Conservation (phyloP, 2,113 vertebrate genomes). For the Pomatorhinus ruficollis region DNA sequence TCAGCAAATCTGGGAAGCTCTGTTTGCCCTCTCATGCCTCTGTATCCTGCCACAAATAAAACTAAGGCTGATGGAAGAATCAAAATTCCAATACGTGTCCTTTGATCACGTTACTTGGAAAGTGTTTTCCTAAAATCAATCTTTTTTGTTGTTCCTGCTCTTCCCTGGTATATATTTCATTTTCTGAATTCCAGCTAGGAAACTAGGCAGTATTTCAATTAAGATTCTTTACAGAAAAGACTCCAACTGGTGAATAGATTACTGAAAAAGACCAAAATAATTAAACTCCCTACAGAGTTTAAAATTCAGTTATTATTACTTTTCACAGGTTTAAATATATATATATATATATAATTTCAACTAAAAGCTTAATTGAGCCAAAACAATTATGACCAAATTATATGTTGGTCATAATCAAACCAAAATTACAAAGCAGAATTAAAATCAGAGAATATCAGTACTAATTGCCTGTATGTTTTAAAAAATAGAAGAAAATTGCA, state of each 20-base stretch:
- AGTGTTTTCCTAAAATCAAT: neutral
- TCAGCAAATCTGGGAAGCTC: neutral
- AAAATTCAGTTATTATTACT: neutral
- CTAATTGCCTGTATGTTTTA: neutral
- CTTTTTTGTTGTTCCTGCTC: neutral
- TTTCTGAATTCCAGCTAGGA: slow-evolving; percentile 35
- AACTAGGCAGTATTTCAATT: slow-evolving; percentile 49
- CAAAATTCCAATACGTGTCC: neutral
- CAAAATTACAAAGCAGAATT: neutral
- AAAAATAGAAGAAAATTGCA: neutral
- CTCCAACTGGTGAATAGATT: slow-evolving; percentile 44
- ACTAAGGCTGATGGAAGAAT: neutral
- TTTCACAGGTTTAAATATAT: no score
- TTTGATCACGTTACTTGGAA: neutral
- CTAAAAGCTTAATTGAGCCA: neutral
- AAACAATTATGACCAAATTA: neutral
- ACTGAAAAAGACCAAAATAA: slow-evolving; percentile 28
- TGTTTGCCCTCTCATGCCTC: neutral
- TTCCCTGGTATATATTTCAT: neutral
- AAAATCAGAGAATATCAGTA: neutral
- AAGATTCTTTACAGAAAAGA: slow-evolving; percentile 21
- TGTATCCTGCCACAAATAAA: neutral
- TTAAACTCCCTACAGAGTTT: neutral
- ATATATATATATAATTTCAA: no score
- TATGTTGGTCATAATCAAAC: neutral